These are phyloP conservation scores for Apantesis nais DNA, from an alignment of 2,888 invertebrate genomes.

Conservation along the genomic window DNA sequence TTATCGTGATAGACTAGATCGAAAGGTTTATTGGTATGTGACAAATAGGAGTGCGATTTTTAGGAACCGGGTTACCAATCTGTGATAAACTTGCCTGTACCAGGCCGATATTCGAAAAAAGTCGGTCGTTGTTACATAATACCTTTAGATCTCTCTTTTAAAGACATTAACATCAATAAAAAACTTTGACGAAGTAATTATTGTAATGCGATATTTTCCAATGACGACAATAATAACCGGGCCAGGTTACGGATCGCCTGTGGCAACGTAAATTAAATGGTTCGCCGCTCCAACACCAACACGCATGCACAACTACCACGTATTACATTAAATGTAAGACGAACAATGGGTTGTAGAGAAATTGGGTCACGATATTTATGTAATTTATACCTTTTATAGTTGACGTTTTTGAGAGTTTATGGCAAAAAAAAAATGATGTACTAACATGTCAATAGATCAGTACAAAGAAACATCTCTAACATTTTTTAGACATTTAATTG, in stretches of 20 bases:
- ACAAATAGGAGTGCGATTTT: background rate
- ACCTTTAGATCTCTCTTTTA: background rate
- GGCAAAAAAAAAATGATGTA: background rate
- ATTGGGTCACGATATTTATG: slow-evolving; percentile 44
- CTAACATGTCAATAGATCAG: background rate
- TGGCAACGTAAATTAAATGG: slow-evolving; percentile 52
- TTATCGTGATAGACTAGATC: background rate
- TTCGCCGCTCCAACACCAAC: slow-evolving; percentile 48
- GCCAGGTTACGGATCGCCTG: slow-evolving; percentile 50
- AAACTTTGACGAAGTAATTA: slow-evolving; percentile 27
- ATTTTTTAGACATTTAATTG: no score
- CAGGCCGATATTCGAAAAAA: background rate
- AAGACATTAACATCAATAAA: slow-evolving; percentile 1
- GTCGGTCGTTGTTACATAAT: background rate
- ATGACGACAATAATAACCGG: slow-evolving; percentile 48
- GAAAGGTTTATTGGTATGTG: background rate
- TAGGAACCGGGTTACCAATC: background rate
- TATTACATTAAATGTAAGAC: slow-evolving; percentile 42
- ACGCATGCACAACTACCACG: slow-evolving; percentile 50
- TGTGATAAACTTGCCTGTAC: background rate
- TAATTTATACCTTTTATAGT: background rate
- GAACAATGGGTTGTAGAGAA: slow-evolving; percentile 33
- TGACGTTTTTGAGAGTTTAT: background rate
- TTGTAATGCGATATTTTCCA: slow-evolving; percentile 32
- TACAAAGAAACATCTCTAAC: background rate